Percentiles rank a stretch among this genome's conserved stretches.
phyloP scores from a whole-genome alignment of 2,888 invertebrate species.

The Trilocha varians region DNA sequence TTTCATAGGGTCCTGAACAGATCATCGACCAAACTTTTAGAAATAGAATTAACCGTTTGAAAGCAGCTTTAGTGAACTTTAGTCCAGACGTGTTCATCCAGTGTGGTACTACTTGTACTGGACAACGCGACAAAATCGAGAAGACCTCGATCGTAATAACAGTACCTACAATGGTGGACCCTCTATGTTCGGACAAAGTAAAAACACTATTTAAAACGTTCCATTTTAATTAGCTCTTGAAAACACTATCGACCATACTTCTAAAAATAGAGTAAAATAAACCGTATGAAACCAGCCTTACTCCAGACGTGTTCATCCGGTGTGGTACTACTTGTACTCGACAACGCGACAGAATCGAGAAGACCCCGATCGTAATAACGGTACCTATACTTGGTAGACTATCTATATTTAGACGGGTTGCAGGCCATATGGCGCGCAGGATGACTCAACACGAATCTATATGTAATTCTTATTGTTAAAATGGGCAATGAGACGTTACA shows the following conservation, averaged over 20 bases:
- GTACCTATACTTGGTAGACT: background rate
- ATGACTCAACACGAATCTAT: constrained; percentile 41
- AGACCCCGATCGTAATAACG: background rate
- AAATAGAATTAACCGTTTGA: constrained; percentile 19
- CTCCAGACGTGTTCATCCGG: constrained; percentile 34
- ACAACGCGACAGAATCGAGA: constrained; percentile 2
- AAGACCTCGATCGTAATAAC: background rate
- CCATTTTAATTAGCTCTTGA: too few species aligned
- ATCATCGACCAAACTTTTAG: background rate
- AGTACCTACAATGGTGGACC: too few species aligned
- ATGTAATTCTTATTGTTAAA: constrained; percentile 28
- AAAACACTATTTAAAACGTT: too few species aligned
- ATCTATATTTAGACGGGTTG: constrained; percentile 4
- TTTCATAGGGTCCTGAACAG: too few species aligned
- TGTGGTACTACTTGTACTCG: constrained; percentile 11
- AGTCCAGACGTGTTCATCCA: constrained; percentile 33
- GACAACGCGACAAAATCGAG: constrained; percentile 2
- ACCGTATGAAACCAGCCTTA: constrained; percentile 27
- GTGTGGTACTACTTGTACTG: constrained; percentile 13
- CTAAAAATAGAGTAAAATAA: constrained; percentile 8
- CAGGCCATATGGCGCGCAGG: constrained; percentile 49
- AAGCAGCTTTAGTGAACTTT: constrained; percentile 25
- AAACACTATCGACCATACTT: background rate
- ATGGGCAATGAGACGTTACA: constrained; percentile 20
- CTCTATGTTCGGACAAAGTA: too few species aligned